These are phyloP conservation scores for Pyrrhura leucotis DNA, from an alignment of 2,797 vertebrate genomes.

Conservation along the genomic window DNA sequence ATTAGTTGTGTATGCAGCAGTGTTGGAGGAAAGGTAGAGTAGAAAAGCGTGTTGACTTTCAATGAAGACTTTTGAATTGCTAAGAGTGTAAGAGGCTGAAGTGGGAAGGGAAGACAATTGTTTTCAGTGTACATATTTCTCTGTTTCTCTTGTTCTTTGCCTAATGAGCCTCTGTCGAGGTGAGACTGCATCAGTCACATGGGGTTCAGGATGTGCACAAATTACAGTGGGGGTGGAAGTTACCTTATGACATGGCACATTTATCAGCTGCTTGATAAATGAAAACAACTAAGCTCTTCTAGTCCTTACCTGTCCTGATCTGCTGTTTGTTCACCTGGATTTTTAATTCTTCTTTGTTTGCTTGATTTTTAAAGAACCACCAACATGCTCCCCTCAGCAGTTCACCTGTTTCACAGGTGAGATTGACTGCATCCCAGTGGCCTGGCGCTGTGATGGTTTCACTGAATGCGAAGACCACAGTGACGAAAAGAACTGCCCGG, in stretches of 20 bases:
- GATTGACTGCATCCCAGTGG: conserved; percentile 95
- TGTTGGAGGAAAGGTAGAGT: neutral
- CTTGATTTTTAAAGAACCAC: conserved; percentile 86
- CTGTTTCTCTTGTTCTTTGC: neutral
- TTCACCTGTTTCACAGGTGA: conserved; percentile 95
- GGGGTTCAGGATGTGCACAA: neutral
- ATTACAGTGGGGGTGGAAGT: neutral
- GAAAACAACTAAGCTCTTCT: neutral
- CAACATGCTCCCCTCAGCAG: conserved; percentile 95
- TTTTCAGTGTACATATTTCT: neutral
- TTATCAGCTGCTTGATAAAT: neutral
- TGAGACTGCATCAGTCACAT: neutral
- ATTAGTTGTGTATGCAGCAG: neutral
- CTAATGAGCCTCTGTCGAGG: neutral
- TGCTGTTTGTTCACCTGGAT: conserved; percentile 14
- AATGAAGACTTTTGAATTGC: neutral
- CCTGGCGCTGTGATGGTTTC: conserved; percentile 94
- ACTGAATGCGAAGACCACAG: conserved; percentile 93
- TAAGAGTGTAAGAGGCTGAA: neutral
- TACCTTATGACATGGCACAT: neutral
- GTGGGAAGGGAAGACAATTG: neutral
- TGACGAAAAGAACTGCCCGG: conserved; percentile 91
- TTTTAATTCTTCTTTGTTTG: conserved; percentile 57
- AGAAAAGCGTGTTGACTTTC: neutral
- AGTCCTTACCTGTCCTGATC: neutral